Base-by-base conservation (phyloP, 2,113 vertebrate genomes). In the Peromyscus maniculatus region DNA sequence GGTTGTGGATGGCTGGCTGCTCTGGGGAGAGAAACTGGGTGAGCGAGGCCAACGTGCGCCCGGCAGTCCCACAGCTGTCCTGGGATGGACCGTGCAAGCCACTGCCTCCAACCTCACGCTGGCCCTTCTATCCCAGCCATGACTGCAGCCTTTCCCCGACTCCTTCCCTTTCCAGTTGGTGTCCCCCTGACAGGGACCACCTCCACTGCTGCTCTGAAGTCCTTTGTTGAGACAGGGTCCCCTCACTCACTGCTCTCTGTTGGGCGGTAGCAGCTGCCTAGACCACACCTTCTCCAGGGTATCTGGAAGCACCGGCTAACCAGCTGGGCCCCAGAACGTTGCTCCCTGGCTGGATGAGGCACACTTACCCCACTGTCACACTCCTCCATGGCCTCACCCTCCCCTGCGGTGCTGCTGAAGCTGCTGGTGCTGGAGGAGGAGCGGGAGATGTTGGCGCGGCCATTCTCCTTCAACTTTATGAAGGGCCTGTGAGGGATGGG, bases 351-450 rank as follows among this genome's bases (percentile, higher is more conserved):
- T 17, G 80, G 17, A 28, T 3, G 0, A 57, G 77, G 69, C 49
- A 52, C 67, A 97, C 99, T 97, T 97, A 99, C 99, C 98, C 98
- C 97, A 0, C 98, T 98, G 95, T 99, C 99, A 1, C 98, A 98
- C 89, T 99, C 99, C 88, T 99, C 99, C 88, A 99, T 98, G 79
- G 98, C 98, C 97, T 99, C 99, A 0, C 99, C 99, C 96, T 99
- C 99, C 36, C 99, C 99, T 0, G 99, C 98, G 0, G 99, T 97
- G 97, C 99, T 98, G 98, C 99, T 99, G 98, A 99, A 99, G 98
- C 99, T 99, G 98, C 99, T 99, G 97, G 99, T 99, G 98, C 99
- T 99, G 13, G 99, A 99, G 8, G 99, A 99, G 0, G 99, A 99
- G 36, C 99, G 99, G 79, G 99, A 99, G 94, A 99, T 99, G 98